These are phyloP conservation scores for Tenebrosternarchus preto DNA, from an alignment of 2,113 vertebrate genomes.

Conservation along the genomic window DNA sequence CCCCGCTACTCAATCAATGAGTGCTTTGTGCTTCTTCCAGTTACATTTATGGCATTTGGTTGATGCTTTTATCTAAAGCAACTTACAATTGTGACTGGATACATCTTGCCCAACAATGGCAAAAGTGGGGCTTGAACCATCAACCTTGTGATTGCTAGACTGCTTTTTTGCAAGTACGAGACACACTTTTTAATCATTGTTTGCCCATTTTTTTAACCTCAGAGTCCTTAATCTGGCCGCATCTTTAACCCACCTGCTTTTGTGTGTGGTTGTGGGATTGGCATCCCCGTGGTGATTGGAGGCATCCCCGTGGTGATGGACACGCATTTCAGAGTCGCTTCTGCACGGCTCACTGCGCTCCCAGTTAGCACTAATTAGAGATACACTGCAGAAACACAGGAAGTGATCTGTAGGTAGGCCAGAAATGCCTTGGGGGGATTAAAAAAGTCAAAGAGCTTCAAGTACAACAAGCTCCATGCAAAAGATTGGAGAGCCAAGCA, in stretches of 20 bases:
- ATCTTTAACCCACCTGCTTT: neutral
- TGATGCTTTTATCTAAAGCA: too few species aligned
- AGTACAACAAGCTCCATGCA: too few species aligned
- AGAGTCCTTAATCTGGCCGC: neutral
- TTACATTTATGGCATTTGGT: too few species aligned
- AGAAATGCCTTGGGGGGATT: constrained; percentile 1
- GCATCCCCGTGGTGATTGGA: neutral
- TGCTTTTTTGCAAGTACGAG: too few species aligned
- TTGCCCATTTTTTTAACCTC: too few species aligned
- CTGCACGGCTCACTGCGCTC: constrained; percentile 30
- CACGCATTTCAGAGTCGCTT: constrained; percentile 13
- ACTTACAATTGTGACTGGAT: too few species aligned
- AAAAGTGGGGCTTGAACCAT: too few species aligned
- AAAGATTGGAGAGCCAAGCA: neutral
- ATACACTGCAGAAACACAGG: constrained; percentile 21
- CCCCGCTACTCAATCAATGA: neutral
- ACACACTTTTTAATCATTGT: neutral
- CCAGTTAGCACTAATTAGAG: constrained; percentile 44
- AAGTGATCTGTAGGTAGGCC: constrained; percentile 23
- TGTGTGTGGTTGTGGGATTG: neutral
- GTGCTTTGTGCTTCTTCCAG: constrained; percentile 4
- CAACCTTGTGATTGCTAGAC: too few species aligned
- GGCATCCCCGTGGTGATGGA: neutral
- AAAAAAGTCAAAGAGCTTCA: neutral
- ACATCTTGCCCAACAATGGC: too few species aligned